Conservation (phyloP, 2,888 invertebrate genomes). For the Calephelis perditalis region DNA sequence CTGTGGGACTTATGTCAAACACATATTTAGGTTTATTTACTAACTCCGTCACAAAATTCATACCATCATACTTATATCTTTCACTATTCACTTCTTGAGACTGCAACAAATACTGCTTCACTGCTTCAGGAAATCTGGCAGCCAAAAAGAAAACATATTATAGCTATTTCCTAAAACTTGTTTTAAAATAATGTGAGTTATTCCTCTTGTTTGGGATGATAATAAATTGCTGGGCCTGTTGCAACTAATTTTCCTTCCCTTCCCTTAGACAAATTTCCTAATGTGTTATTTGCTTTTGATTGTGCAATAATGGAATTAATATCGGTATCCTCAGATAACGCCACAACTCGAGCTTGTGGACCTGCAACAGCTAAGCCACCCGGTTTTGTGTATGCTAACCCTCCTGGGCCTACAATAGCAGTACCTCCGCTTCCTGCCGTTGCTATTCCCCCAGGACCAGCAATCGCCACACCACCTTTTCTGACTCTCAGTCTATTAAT, state of each 20-base stretch:
- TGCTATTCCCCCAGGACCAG: slow-evolving; percentile 89
- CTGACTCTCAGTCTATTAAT: slow-evolving; percentile 84
- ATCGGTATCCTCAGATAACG: slow-evolving; percentile 80
- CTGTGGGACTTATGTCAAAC: slow-evolving; percentile 78
- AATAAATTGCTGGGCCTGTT: slow-evolving; percentile 85
- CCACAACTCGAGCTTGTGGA: slow-evolving; percentile 83
- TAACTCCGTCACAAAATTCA: slow-evolving; percentile 43
- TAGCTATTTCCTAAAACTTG: slow-evolving; percentile 31
- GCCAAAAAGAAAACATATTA: slow-evolving; percentile 44
- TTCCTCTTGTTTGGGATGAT: slow-evolving; percentile 63
- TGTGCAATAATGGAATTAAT: slow-evolving; percentile 72
- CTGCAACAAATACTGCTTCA: slow-evolving; percentile 22
- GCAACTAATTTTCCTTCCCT: slow-evolving; percentile 84
- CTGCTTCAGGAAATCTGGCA: slow-evolving; percentile 47
- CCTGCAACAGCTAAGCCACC: slow-evolving; percentile 87
- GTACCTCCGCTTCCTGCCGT: slow-evolving; percentile 89
- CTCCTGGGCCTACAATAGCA: slow-evolving; percentile 88
- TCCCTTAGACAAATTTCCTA: slow-evolving; percentile 45
- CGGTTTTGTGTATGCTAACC: slow-evolving; percentile 86
- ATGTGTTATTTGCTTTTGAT: slow-evolving; percentile 48
- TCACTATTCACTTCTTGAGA: slow-evolving; percentile 34
- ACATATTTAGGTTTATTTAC: slow-evolving; percentile 42
- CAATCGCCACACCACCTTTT: slow-evolving; percentile 88
- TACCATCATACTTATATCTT: slow-evolving; percentile 52
- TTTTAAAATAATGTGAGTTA: slow-evolving; percentile 37